Base-by-base conservation (phyloP, 2,113 vertebrate species). In the Silurus asotus region DNA sequence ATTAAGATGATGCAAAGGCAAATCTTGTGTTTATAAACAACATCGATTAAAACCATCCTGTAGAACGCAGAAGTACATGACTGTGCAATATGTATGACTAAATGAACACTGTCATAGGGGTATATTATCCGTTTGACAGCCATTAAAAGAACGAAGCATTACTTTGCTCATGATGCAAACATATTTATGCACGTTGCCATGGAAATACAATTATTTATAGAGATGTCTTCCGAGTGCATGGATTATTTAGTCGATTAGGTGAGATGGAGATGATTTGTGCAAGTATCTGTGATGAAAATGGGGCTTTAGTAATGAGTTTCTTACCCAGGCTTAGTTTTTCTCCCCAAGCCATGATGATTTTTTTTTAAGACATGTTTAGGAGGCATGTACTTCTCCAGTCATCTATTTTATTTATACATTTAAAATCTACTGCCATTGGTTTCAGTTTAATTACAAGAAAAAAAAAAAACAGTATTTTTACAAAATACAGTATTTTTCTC, bases 1-100 rank as follows among this genome's bases (percentile, higher is more conserved):
- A 65, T 82, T 55, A 75, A 82, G 65, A 45, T 75, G 56, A 56
- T 53, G 77, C 85, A 81, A 48, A 74, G 61, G 49, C 59, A 56
- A 49, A 82, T 82, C 56, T n/a, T 23, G 65, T 80, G 64, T 79
- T 85, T 80, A 58, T 70, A 85, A 45, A 69, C 58, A 69, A 11
- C 8, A 67, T 23, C 0, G 9, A 45, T 59, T 79, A 45, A 61
- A 61, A 48, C 61, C 25, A 61, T 23, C 6, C 4, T 80, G 56
- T 61, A 23, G 19, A 23, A 61, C 45, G 51, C 20, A 64, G 45
- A 55, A 51, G 23, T 82, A 28, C 3, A 62, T 25, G 11, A 81
- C 19, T 1, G 19, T 81, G 79, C 59, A 81, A 48, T 64, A 64
- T 53, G 23, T 48, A n/a, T 8, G 13, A 62, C 11, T 4, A 62